These are phyloP conservation scores for Ia io DNA, from an alignment of 2,113 vertebrate species.

Conservation along the genomic window DNA sequence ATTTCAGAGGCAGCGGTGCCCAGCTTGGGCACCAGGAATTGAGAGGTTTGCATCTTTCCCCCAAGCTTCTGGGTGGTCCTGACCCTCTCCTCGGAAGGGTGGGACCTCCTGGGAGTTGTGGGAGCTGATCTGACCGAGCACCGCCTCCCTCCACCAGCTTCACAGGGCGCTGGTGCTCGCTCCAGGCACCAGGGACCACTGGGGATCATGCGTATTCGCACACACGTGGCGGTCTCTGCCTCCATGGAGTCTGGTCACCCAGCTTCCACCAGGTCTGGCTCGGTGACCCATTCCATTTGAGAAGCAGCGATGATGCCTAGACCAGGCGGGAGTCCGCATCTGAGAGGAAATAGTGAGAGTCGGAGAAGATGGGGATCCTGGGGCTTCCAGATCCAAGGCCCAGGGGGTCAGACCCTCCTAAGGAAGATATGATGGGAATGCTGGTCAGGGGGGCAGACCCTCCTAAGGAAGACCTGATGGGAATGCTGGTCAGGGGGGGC, in stretches of 20 bases:
- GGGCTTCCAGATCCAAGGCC: background rate
- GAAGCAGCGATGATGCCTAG: background rate
- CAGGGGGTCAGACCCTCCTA: background rate
- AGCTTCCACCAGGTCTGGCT: fast-evolving
- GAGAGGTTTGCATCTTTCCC: fast-evolving
- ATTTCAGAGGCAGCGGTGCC: background rate
- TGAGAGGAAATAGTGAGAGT: fast-evolving
- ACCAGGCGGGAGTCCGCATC: fast-evolving
- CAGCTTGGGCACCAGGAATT: background rate
- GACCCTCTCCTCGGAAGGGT: background rate
- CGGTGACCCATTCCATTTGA: fast-evolving
- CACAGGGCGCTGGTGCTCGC: fast-evolving
- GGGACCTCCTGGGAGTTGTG: background rate
- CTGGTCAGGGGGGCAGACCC: background rate
- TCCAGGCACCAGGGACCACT: background rate
- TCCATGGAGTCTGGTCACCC: background rate
- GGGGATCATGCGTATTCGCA: fast-evolving
- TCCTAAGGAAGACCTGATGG: background rate
- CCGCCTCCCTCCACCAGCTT: background rate
- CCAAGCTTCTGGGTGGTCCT: background rate
- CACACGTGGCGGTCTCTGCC: fast-evolving
- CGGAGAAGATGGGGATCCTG: fast-evolving
- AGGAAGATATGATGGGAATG: no score
- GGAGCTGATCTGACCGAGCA: background rate
- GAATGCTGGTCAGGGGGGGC: background rate